phyloP scores from a whole-genome alignment of 1,140 invertebrate genomes.

The Apocrypta bakeri region DNA sequence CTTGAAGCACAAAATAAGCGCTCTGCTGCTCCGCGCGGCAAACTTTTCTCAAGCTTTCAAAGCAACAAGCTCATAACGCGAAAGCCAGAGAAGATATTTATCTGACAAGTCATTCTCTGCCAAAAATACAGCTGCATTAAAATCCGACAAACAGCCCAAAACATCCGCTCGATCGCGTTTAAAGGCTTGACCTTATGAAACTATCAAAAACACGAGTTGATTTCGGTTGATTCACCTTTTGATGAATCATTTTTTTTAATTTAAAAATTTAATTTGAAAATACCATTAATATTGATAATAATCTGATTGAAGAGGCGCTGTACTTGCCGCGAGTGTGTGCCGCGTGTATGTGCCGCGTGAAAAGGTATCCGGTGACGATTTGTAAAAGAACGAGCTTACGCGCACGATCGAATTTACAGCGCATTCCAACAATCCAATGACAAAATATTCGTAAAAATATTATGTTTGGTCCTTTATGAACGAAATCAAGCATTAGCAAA shows the following conservation, averaged over 20 bases:
- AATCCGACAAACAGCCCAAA: not conserved
- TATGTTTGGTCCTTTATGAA: too few species aligned
- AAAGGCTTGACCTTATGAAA: not conserved
- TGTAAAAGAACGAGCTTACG: too few species aligned
- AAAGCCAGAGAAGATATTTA: not conserved
- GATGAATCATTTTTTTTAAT: not conserved
- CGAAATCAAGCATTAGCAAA: too few species aligned
- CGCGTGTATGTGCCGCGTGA: slow-evolving; percentile 13
- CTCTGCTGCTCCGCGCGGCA: not conserved
- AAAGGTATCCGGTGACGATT: not conserved
- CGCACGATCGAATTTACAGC: not conserved
- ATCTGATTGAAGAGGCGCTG: too few species aligned
- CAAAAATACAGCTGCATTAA: not conserved
- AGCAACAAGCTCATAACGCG: not conserved
- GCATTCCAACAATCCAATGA: not conserved
- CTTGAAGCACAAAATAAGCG: not conserved
- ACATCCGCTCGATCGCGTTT: not conserved
- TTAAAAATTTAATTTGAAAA: too few species aligned
- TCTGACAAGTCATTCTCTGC: not conserved
- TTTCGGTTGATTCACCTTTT: not conserved
- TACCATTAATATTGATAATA: too few species aligned
- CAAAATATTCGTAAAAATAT: not conserved
- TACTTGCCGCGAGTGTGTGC: too few species aligned
- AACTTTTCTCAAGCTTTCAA: not conserved
- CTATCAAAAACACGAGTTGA: too few species aligned